Conservation (phyloP, 2,888 invertebrate genomes). For the Helicoverpa assulta region DNA sequence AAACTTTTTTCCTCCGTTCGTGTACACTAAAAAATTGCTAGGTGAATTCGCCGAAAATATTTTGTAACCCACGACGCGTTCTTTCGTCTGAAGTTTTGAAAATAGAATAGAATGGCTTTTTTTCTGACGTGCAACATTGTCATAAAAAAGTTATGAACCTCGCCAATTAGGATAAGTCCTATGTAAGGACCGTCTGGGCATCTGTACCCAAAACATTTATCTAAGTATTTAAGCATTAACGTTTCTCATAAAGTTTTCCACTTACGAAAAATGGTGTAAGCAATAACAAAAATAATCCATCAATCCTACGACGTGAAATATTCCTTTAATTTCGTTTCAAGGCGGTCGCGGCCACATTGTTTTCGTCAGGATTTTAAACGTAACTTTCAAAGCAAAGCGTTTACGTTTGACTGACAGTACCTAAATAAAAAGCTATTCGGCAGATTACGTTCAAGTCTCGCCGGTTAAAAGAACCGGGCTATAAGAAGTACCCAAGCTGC, state of each 20-base stretch:
- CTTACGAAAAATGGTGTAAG: too few relatives aligned
- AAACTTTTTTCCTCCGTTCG: constrained; percentile 4
- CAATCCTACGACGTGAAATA: not conserved
- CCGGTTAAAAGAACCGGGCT: constrained; percentile 9
- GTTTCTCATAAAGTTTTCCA: too few relatives aligned
- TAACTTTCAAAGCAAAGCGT: constrained; percentile 53
- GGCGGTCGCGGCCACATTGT: constrained; percentile 37
- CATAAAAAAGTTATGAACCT: too few relatives aligned
- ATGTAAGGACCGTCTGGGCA: too few relatives aligned
- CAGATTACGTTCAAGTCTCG: constrained; percentile 48
- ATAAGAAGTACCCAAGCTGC: constrained; percentile 21
- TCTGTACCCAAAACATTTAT: too few relatives aligned
- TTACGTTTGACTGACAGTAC: constrained; percentile 62
- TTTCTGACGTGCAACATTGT: too few relatives aligned
- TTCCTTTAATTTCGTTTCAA: not conserved
- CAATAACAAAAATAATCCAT: too few relatives aligned
- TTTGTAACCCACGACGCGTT: too few relatives aligned
- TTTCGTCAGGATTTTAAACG: constrained; percentile 51
- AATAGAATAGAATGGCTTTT: not conserved
- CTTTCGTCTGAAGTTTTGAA: too few relatives aligned
- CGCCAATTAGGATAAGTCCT: too few relatives aligned
- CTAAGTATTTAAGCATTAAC: too few relatives aligned
- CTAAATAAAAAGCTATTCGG: constrained; percentile 55
- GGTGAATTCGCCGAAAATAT: too few relatives aligned
- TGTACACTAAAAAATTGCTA: constrained; percentile 6